Conservation (phyloP, 2,888 invertebrate species). For the Phalera bucephala region DNA sequence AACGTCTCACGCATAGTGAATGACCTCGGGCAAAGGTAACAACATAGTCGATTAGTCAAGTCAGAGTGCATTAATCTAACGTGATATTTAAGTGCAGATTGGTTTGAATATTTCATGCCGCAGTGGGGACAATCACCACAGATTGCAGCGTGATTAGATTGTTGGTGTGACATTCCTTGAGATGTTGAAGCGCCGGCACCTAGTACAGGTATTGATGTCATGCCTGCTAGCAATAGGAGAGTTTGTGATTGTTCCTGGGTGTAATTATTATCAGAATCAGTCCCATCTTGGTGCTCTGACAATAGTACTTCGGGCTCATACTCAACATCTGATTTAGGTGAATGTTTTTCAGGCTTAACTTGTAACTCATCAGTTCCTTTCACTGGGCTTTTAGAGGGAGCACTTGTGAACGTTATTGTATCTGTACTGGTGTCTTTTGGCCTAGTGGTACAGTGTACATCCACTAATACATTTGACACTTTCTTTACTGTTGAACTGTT, state of each 20-base stretch:
- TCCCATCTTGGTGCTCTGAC: slow-evolving; percentile 71
- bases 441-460: slow-evolving; percentile 48
- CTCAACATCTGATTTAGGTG: slow-evolving; percentile 72
- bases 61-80: slow-evolving; percentile 87
- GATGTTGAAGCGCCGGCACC: slow-evolving; percentile 67
- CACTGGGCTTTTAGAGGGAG: slow-evolving; percentile 60
- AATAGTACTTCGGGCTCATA: slow-evolving; percentile 76
- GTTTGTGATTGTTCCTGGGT: slow-evolving; percentile 69
- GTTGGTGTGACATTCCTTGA: slow-evolving; percentile 62
- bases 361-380: slow-evolving; percentile 57
- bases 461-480: slow-evolving; percentile 49
- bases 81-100: slow-evolving; percentile 87
- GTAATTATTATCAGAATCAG: slow-evolving; percentile 59
- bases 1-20: slow-evolving; percentile 87
- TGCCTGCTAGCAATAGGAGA: slow-evolving; percentile 62
- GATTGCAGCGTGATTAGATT: slow-evolving; percentile 77
- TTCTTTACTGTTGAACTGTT: slow-evolving; percentile 61
- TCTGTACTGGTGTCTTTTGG: slow-evolving; percentile 62
- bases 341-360: slow-evolving; percentile 72
- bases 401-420: slow-evolving; percentile 45
- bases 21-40: slow-evolving; percentile 87
- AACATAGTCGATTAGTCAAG: slow-evolving; percentile 86
- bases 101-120: slow-evolving; percentile 87
- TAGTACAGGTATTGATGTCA: slow-evolving; percentile 60
- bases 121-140: slow-evolving; percentile 87